phyloP scores from a whole-genome alignment of 2,113 vertebrate species.

The Phaetusa simplex region DNA sequence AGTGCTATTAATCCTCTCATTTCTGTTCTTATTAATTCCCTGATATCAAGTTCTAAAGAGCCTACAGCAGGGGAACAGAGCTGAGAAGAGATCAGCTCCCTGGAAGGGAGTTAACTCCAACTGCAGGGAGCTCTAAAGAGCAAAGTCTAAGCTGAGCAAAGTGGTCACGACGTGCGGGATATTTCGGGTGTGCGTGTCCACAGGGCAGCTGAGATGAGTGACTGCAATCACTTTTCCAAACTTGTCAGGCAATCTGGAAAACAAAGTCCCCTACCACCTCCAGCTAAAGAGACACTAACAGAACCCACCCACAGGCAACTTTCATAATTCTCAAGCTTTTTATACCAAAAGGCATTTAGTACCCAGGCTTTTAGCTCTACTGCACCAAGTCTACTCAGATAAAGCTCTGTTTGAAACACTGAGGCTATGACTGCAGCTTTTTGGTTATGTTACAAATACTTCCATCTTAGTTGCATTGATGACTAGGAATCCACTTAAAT shows the following conservation, averaged over 20 bases:
- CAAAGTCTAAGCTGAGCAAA: background rate
- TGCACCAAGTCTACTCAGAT: background rate
- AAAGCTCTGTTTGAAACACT: background rate
- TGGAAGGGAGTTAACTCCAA: background rate
- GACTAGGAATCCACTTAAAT: background rate
- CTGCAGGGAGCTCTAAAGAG: background rate
- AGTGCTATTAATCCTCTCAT: background rate
- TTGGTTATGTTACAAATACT: background rate
- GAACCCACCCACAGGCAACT: constrained; percentile 40
- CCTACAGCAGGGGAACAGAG: background rate
- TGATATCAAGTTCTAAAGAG: background rate
- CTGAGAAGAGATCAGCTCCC: background rate
- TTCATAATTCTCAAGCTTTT: constrained; percentile 12
- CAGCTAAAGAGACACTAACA: constrained; percentile 1
- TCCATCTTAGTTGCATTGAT: background rate
- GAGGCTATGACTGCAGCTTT: background rate
- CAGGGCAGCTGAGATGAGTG: background rate
- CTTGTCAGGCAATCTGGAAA: constrained; percentile 14
- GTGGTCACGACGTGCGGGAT: fast-evolving
- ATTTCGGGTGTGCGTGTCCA: background rate
- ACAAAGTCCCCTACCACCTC: constrained; percentile 20
- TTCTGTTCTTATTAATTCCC: background rate
- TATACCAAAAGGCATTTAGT: constrained; percentile 18
- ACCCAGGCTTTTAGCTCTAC: constrained; percentile 2
- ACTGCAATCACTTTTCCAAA: background rate